phyloP scores from a whole-genome alignment of 2,888 invertebrate genomes.

The Trypoxylon attenuatum region DNA sequence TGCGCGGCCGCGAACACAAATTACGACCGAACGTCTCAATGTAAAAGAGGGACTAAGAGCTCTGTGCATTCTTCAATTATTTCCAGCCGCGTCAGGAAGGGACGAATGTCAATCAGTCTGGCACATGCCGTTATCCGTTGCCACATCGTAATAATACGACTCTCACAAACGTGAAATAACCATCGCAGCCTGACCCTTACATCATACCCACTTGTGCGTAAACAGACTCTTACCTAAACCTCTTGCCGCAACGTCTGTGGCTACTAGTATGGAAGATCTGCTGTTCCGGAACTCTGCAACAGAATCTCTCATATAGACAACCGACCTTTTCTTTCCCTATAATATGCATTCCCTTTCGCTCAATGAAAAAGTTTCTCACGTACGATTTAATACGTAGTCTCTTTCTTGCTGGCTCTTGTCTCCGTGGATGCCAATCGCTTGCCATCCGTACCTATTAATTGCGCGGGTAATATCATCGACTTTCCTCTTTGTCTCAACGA shows the following conservation, averaged over 20 bases:
- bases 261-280: constrained; percentile 78
- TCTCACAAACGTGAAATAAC: constrained; percentile 69
- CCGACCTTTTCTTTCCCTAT: not conserved
- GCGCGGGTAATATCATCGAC: constrained; percentile 80
- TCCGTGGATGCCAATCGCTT: constrained; percentile 79
- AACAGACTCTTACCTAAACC: constrained; percentile 77
- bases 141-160: constrained; percentile 68
- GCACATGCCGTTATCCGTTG: constrained; percentile 74
- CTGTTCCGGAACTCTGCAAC: constrained; percentile 77
- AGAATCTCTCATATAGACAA: constrained; percentile 20
- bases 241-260: constrained; percentile 81
- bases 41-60: no score
- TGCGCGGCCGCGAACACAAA: no score
- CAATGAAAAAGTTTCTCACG: constrained; percentile 48
- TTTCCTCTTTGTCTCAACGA: constrained; percentile 82
- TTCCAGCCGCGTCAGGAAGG: constrained; percentile 56
- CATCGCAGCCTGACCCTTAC: constrained; percentile 75
- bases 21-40: no score
- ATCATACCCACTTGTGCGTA: constrained; percentile 59
- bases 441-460: constrained; percentile 78
- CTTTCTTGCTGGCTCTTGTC: constrained; percentile 81
- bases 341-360: no score
- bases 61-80: constrained; percentile 31
- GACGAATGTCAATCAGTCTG: constrained; percentile 73
- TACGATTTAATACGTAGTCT: constrained; percentile 78